Percentiles rank a stretch among this genome's conserved stretches.
These are phyloP conservation scores for Netelia inedita DNA, from an alignment of 2,888 invertebrate genomes.

Conservation along the genomic window DNA sequence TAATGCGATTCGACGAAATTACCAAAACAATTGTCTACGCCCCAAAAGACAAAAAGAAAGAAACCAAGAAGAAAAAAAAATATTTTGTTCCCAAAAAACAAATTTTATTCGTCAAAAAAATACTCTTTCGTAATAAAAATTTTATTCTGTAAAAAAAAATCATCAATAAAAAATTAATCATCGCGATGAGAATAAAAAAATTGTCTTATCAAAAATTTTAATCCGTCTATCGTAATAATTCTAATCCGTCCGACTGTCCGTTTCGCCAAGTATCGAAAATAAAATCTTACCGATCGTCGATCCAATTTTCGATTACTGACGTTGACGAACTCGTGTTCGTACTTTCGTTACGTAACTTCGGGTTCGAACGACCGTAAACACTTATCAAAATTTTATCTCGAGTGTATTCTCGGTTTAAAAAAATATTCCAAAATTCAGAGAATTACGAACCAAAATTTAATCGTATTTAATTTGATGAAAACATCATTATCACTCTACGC, in stretches of 20 bases:
- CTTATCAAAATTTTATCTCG: neutral
- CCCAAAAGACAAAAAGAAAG: neutral
- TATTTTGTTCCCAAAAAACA: neutral
- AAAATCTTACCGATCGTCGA: neutral
- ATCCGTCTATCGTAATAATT: no score
- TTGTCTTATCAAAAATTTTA: neutral
- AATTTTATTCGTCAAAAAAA: neutral
- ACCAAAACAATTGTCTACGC: constrained; percentile 23
- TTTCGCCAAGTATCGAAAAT: neutral
- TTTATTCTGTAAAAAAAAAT: neutral
- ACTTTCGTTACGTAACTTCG: neutral
- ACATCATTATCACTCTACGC: no score
- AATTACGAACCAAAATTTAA: no score
- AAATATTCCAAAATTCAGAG: neutral
- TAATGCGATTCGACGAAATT: constrained; percentile 27
- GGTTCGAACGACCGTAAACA: neutral
- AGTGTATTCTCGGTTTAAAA: neutral
- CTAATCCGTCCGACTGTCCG: neutral
- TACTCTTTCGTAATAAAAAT: neutral
- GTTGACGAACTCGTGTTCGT: neutral
- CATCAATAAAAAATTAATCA: neutral
- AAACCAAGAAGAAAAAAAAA: no score
- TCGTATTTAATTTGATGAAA: no score
- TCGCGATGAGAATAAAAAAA: neutral
- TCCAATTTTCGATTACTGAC: neutral